Conservation (phyloP, 2,888 invertebrate species). For the Cordylochernes scorpioides region DNA sequence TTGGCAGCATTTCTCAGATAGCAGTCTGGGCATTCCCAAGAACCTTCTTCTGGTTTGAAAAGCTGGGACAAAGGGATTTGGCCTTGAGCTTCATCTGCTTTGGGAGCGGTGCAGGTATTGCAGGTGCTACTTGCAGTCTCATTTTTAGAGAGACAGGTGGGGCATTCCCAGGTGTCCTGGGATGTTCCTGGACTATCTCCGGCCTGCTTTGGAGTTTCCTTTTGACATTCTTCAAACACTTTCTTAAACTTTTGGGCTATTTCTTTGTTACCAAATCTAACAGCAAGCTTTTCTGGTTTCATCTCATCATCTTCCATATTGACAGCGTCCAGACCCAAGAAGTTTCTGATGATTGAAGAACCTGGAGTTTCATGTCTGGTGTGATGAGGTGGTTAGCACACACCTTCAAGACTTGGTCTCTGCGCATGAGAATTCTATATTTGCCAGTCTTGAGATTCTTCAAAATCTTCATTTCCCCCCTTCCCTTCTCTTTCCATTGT, state of each 20-base stretch:
- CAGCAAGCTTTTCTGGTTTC: conserved; percentile 39
- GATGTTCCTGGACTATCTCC: background rate
- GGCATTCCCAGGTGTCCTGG: background rate
- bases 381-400: conserved; percentile 21
- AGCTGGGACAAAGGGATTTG: conserved; percentile 17
- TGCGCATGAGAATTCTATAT: conserved; percentile 47
- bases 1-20: conserved; percentile 29
- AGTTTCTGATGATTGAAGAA: conserved; percentile 16
- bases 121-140: too few relatives aligned
- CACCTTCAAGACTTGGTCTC: conserved; percentile 38
- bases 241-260: conserved; percentile 7
- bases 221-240: conserved; percentile 9
- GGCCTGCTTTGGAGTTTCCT: background rate
- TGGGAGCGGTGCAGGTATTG: too few relatives aligned
- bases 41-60: conserved; percentile 29
- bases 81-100: background rate
- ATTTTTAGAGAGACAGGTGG: too few relatives aligned
- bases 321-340: conserved; percentile 19
- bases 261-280: conserved; percentile 35
- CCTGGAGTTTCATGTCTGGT: conserved; percentile 16
- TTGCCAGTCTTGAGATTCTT: conserved; percentile 36
- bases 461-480: conserved; percentile 55
- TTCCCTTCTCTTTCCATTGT: conserved; percentile 77
- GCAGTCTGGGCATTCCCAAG: conserved; percentile 40
- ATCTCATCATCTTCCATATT: conserved; percentile 31